A percentile compares a stretch with the other conserved stretches of the same genome.
Evolutionary conservation across 1,140 invertebrate genomes (phyloP).

Genomic region (Trigoniulus corallinus): DNA sequence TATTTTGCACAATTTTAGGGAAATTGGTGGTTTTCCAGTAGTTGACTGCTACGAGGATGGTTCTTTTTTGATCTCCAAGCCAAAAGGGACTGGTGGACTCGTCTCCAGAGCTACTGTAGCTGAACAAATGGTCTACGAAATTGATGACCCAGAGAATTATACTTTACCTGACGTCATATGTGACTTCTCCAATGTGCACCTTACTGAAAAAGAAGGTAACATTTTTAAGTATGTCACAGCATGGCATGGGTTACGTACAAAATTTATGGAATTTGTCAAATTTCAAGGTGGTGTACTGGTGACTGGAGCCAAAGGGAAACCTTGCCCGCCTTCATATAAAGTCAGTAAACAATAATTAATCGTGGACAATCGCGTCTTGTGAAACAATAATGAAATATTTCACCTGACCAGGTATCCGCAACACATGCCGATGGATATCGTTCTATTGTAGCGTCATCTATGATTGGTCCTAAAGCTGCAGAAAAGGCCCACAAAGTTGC

Average conservation of each 20-base stretch:
- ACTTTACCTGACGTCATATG: constrained; percentile 34
- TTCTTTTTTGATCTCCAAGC: constrained; percentile 30
- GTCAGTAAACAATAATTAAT: no score
- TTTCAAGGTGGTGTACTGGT: constrained; percentile 23
- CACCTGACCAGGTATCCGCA: constrained; percentile 20
- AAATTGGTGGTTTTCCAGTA: constrained; percentile 34
- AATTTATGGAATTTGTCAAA: no score
- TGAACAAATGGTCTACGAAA: constrained; percentile 37
- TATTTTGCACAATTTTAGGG: no score
- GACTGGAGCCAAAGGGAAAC: constrained; percentile 28
- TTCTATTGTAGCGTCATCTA: constrained; percentile 28
- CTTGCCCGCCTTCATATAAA: constrained; percentile 31
- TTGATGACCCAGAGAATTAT: constrained; percentile 31
- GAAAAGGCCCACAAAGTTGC: constrained; percentile 32
- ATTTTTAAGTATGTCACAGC: background rate
- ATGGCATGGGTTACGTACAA: background rate
- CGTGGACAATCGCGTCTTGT: no score
- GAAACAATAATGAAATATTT: background rate
- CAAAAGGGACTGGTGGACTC: constrained; percentile 30
- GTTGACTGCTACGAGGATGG: constrained; percentile 29
- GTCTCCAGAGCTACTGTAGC: constrained; percentile 27
- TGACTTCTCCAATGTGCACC: constrained; percentile 30
- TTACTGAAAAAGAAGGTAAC: constrained; percentile 23
- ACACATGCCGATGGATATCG: constrained; percentile 31
- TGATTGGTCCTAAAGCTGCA: constrained; percentile 28